phyloP scores from a whole-genome alignment of 2,797 vertebrate genomes.

The Orientallactaga sibirica region DNA sequence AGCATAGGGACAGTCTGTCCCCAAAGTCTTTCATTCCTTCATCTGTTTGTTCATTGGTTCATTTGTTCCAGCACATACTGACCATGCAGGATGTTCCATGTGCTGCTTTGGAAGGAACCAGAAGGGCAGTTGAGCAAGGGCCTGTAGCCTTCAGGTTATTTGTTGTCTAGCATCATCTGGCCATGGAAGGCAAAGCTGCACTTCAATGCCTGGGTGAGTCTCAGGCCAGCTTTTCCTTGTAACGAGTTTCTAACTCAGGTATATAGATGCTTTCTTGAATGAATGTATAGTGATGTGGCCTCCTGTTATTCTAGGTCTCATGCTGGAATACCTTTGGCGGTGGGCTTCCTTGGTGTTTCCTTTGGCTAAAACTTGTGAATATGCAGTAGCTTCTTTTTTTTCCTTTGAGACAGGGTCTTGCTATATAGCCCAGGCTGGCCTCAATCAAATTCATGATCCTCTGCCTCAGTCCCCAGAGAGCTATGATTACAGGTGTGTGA shows the following conservation, averaged over 20 bases:
- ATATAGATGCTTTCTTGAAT: not conserved
- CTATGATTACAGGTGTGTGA: not conserved
- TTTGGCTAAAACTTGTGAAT: conserved; percentile 8
- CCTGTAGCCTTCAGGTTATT: not conserved
- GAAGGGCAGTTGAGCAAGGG: not conserved
- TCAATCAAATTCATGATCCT: not conserved
- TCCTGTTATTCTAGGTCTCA: not conserved
- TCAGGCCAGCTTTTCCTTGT: not conserved
- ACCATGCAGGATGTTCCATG: not conserved
- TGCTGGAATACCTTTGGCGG: not conserved
- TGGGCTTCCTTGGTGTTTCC: conserved; percentile 7
- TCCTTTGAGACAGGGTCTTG: not conserved
- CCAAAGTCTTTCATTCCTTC: not conserved
- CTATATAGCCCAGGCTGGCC: not conserved
- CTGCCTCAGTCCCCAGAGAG: not conserved
- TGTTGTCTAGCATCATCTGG: not conserved
- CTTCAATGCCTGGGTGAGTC: not conserved
- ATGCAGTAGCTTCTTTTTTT: not conserved
- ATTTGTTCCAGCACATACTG: not conserved
- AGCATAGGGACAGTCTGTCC: not conserved
- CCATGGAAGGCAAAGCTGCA: not conserved
- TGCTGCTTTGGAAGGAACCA: not conserved
- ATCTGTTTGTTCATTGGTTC: not conserved
- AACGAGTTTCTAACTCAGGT: not conserved
- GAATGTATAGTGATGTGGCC: not conserved